Conservation (phyloP, 2,888 invertebrate species). For the Coenonympha arcania region DNA sequence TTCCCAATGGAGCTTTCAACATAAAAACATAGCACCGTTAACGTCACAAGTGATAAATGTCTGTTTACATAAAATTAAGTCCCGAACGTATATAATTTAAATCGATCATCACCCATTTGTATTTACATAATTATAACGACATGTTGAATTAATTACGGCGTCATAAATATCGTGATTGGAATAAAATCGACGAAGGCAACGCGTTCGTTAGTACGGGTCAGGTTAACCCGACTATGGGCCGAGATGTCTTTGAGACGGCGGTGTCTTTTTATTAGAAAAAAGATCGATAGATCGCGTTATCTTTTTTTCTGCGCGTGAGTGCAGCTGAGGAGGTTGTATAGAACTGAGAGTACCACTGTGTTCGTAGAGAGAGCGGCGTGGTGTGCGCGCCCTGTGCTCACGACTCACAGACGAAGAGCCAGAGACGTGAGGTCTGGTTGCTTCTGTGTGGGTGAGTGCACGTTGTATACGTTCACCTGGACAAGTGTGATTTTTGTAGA, state of each 20-base stretch:
- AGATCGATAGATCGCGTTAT: slow-evolving; percentile 72
- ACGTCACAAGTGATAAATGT: slow-evolving; percentile 64
- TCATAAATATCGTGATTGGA: slow-evolving; percentile 64
- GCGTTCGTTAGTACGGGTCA: slow-evolving; percentile 63
- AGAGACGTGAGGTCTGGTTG: slow-evolving; percentile 46
- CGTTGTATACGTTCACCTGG: slow-evolving; percentile 62
- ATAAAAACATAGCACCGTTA: slow-evolving; percentile 51
- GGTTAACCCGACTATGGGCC: slow-evolving; percentile 58
- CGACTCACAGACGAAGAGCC: slow-evolving; percentile 43
- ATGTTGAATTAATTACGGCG: slow-evolving; percentile 67
- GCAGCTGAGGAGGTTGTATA: slow-evolving; percentile 72
- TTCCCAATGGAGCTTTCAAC: slow-evolving; percentile 45
- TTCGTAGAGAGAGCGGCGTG: slow-evolving; percentile 52
- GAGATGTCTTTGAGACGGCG: slow-evolving; percentile 52
- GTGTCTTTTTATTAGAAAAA: slow-evolving; percentile 66
- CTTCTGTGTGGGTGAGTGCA: slow-evolving; percentile 61
- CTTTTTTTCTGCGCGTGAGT: slow-evolving; percentile 74
- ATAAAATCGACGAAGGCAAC: slow-evolving; percentile 45
- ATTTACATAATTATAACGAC: slow-evolving; percentile 71
- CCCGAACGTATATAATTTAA: slow-evolving; percentile 63
- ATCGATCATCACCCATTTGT: slow-evolving; percentile 68
- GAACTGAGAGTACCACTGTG: slow-evolving; percentile 71
- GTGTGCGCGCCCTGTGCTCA: slow-evolving; percentile 50
- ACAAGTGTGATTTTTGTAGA: slow-evolving; percentile 23
- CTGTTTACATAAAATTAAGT: slow-evolving; percentile 69